Conservation (phyloP, 2,888 invertebrate genomes). For the Andrena bicolor region DNA sequence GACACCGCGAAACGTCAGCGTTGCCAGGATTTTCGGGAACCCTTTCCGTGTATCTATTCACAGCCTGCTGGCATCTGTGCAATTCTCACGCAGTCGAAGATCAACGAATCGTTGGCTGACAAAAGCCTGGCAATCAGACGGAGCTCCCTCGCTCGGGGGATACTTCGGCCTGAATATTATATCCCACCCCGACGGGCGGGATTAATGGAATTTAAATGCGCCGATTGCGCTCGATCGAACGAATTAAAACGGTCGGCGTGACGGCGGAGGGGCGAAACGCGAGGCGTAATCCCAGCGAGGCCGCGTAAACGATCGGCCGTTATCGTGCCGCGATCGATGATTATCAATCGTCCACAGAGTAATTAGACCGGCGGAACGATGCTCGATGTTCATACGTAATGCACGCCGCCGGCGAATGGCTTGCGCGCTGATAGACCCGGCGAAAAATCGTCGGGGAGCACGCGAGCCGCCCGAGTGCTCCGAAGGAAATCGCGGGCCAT, state of each 20-base stretch:
- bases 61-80: neutral
- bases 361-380: conserved; percentile 48
- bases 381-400: conserved; percentile 25
- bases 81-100: neutral
- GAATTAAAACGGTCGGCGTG: conserved; percentile 20
- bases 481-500: neutral
- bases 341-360: conserved; percentile 24
- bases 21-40: neutral
- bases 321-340: conserved; percentile 24
- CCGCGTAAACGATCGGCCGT: conserved; percentile 28
- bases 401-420: neutral
- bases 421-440: neutral
- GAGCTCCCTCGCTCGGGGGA: neutral
- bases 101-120: neutral
- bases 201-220: conserved; percentile 36
- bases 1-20: too few species aligned
- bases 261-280: neutral
- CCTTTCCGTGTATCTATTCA: too few species aligned
- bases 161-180: neutral
- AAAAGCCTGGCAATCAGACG: too few species aligned
- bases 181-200: neutral
- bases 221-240: neutral
- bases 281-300: neutral
- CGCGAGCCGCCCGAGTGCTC: conserved; percentile 8
- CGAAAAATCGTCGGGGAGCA: neutral